A percentile compares a stretch with the other conserved stretches of the same genome.
Evolutionary conservation across 1,140 invertebrate species (phyloP).

Genomic region (Pararge aegeria): DNA sequence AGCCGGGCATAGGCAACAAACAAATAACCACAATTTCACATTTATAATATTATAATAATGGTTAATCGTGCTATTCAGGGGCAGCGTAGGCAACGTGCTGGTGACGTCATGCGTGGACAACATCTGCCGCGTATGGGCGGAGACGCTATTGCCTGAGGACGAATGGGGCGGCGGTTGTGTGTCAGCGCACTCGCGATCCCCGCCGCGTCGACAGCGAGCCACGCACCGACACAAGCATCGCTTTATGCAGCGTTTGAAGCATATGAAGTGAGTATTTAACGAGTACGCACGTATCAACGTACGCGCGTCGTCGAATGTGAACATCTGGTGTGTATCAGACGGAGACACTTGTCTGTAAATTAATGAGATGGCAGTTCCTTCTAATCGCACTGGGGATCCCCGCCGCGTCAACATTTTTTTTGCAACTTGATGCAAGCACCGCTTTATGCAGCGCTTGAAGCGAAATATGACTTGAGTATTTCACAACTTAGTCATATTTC

Average conservation of each 20-base stretch:
- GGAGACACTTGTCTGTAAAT: too few species aligned
- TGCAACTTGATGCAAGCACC: constrained; percentile 93
- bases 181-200: constrained; percentile 57
- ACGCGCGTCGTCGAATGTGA: background rate
- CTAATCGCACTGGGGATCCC: constrained; percentile 56
- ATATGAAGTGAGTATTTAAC: constrained; percentile 82
- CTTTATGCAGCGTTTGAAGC: constrained; percentile 97
- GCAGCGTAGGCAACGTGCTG: constrained; percentile 97
- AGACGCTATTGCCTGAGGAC: constrained; percentile 97
- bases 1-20: too few species aligned
- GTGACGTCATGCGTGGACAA: constrained; percentile 99
- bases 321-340: constrained; percentile 83
- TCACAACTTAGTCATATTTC: too few species aligned
- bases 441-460: constrained; percentile 96
- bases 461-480: constrained; percentile 86
- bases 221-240: constrained; percentile 97
- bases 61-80: constrained; percentile 81
- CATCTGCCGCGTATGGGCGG: constrained; percentile 98
- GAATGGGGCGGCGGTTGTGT: constrained; percentile 80
- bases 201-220: constrained; percentile 79
- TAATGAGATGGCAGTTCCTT: constrained; percentile 66
- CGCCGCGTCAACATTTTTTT: constrained; percentile 65
- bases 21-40: too few species aligned
- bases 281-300: background rate
- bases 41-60: too few species aligned